Base-by-base conservation (phyloP, 2,797 vertebrate genomes). In the Gambusia yucatana region DNA sequence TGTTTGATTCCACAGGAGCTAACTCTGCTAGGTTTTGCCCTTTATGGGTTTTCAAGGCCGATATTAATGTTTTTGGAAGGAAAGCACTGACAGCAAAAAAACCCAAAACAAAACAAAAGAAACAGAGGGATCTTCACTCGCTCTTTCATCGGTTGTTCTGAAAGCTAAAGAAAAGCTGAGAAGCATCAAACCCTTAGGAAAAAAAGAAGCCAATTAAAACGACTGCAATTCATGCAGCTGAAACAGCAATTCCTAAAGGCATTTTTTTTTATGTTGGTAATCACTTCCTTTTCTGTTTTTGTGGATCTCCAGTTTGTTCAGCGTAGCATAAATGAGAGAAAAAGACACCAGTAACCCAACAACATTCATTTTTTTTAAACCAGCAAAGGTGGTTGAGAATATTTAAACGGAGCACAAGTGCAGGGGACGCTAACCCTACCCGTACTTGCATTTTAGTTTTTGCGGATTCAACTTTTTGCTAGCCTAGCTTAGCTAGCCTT, bases 1-100 rank as follows among this genome's bases (percentile, higher is more conserved):
- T 87, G 91, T 91, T 90, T 87, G 87, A 91, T 89, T 94, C 89
- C 84, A 84, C 86, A 89, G 83, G 28, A 87, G 84, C 83, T 85
- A 77, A 48, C 87, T 86, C 88, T 83, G 82, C 89, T 71, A 81
- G 71, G 81, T 73, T 91, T 91, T 90, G 88, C 93, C 89, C 91
- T 91, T 89, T 91, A 75, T 28, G 78, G 78, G 69, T 78, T 92
- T 89, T 87, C 82, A 90, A 91, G 86, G 89, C 87, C 73, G 50
- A 87, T 83, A 75, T 81, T 85, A 81, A 81, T 89, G 88, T 90
- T 90, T 93, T 86, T 87, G 84, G 88, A 90, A 67, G 50, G 67
- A 82, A 80, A 77, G 79, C 61, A 79, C 86, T 78, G 78, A 89
- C 78, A 82, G 79, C 73, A 74, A 86, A 67, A 72, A 67, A 78